A percentile compares a stretch with the other conserved stretches of the same genome.
phyloP scores from a whole-genome alignment of 2,888 invertebrate species.

The Proisotoma minuta region DNA sequence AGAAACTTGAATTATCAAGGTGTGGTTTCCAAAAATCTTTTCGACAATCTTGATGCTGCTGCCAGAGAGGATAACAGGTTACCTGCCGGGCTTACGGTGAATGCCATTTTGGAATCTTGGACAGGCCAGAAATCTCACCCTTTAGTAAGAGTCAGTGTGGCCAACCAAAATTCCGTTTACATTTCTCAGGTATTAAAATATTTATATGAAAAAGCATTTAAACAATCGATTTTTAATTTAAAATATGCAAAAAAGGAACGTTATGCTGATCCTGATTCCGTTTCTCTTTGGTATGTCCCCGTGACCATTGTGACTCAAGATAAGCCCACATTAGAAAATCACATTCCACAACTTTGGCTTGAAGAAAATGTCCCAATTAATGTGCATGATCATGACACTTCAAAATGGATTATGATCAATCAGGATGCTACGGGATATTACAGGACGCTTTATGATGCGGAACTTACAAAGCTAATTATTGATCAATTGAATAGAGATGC shows the following conservation, averaged over 20 bases:
- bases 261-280: neutral
- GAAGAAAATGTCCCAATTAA: conserved; percentile 5
- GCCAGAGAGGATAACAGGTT: conserved; percentile 10
- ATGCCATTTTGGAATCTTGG: conserved; percentile 25
- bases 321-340: conserved; percentile 12
- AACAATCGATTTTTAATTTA: no score
- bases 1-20: conserved; percentile 21
- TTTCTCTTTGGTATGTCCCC: conserved; percentile 20
- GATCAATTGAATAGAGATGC: conserved; percentile 25
- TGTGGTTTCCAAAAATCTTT: conserved; percentile 24
- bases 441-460: conserved; percentile 30
- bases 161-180: conserved; percentile 1
- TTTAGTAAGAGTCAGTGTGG: conserved; percentile 18
- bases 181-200: conserved; percentile 10
- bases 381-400: conserved; percentile 10
- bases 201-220: neutral
- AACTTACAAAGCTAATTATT: conserved; percentile 18
- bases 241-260: no score
- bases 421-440: conserved; percentile 36
- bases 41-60: conserved; percentile 10
- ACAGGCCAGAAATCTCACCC: conserved; percentile 24
- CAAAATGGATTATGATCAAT: conserved; percentile 33
- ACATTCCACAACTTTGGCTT: conserved; percentile 17
- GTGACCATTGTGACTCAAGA: conserved; percentile 12
- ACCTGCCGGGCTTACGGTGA: conserved; percentile 16